A percentile compares a stretch with the other conserved stretches of the same genome.
phyloP scores from a whole-genome alignment of 2,888 invertebrate genomes.

The Monochamus alternatus region DNA sequence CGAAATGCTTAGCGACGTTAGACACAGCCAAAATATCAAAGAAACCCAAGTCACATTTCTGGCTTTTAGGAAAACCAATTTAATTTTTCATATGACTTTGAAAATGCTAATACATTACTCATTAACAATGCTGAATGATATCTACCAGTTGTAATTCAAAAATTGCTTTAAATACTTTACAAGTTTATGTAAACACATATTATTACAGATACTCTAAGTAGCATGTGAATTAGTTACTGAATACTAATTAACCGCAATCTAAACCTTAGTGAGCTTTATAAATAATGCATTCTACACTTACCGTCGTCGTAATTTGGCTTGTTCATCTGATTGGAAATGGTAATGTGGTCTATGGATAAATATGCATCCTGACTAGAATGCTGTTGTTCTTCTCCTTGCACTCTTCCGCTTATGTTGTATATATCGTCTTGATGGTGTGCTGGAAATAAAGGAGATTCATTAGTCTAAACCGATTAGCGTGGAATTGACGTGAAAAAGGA shows the following conservation, averaged over 20 bases:
- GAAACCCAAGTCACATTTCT: too few relatives aligned
- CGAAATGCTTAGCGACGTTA: too few relatives aligned
- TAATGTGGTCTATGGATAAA: constrained; percentile 57
- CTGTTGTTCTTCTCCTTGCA: constrained; percentile 53
- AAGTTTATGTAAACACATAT: too few relatives aligned
- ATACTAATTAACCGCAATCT: not conserved
- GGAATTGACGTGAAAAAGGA: not conserved
- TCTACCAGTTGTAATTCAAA: too few relatives aligned
- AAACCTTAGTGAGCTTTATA: not conserved
- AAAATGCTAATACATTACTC: too few relatives aligned
- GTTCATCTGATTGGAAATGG: constrained; percentile 54
- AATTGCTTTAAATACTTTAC: too few relatives aligned
- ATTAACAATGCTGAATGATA: too few relatives aligned
- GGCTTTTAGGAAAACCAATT: too few relatives aligned
- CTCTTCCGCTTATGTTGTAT: constrained; percentile 58
- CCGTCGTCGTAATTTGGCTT: constrained; percentile 58
- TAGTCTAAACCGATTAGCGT: not conserved
- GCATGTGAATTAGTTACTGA: not conserved
- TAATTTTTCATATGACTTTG: too few relatives aligned
- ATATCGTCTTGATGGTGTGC: constrained; percentile 60
- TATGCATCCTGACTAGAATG: constrained; percentile 56
- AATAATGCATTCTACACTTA: constrained; percentile 38
- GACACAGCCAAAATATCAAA: too few relatives aligned
- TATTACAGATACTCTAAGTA: too few relatives aligned
- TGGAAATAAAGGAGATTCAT: constrained; percentile 38